Percentiles rank a stretch among this genome's conserved stretches.
Evolutionary conservation across 2,113 vertebrate genomes (phyloP).

Genomic region (Oxygymnocypris stewartii): DNA sequence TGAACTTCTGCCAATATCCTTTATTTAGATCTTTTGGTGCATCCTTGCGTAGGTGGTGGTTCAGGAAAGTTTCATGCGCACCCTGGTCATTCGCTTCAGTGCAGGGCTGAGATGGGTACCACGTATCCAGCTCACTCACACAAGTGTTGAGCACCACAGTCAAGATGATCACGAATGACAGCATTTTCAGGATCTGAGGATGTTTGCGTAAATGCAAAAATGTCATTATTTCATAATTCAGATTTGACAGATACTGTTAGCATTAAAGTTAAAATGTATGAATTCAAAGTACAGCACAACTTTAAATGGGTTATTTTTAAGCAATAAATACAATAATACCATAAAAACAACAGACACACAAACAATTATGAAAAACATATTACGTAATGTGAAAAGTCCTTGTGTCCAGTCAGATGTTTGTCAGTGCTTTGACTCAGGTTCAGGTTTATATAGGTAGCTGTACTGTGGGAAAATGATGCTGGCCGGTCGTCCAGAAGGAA

Average conservation of each 20-base stretch:
- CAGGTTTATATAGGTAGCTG: background rate
- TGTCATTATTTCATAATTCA: background rate
- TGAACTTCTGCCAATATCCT: conserved; percentile 31
- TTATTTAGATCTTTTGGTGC: background rate
- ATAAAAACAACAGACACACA: background rate
- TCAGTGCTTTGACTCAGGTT: background rate
- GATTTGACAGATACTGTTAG: background rate
- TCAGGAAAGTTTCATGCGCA: background rate
- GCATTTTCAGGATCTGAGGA: background rate
- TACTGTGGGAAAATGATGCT: background rate
- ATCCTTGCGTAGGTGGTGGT: background rate
- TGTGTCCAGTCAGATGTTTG: background rate
- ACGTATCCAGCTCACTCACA: background rate
- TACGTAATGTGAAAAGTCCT: background rate
- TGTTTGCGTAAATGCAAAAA: background rate
- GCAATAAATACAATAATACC: background rate
- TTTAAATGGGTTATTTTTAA: background rate
- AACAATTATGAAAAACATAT: background rate
- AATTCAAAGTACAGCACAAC: background rate
- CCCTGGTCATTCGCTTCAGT: background rate
- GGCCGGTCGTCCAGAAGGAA: background rate
- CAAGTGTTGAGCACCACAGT: background rate
- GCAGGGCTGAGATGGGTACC: background rate
- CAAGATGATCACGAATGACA: conserved; percentile 6
- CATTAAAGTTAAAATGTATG: background rate